Evolutionary conservation across 2,888 invertebrate species (phyloP), one percentile per base, ranked within the genome.

Genomic region (Drosophila testacea): DNA sequence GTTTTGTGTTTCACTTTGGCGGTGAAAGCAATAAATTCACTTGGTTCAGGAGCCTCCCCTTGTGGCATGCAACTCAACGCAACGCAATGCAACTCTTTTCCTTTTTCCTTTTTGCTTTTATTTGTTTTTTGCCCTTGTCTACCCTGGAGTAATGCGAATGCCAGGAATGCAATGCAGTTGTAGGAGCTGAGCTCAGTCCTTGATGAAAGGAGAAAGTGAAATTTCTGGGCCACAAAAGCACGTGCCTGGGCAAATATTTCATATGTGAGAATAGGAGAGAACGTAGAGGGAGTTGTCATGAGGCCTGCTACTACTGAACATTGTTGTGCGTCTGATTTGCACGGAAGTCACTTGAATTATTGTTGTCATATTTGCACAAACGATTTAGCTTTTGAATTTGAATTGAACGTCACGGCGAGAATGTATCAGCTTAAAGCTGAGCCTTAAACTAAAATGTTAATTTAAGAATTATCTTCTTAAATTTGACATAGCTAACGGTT

Each of bases 1-100:
- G 81, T 83, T 84, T 88, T 86, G 81, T 86, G 81, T 86, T 84
- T 84, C 79, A 81, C 86, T 81, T 83, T 79, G 77, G 70, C 81
- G 71, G 77, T 69, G 70, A 79, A 69, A 73, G 88, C 84, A 86
- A 84, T 84, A 84, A 88, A 84, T 84, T 88, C 72, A 81, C 73
- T 77, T 77, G 77, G 39, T 63, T 59, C 60, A 46, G 38, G 44
- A 66, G 63, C 38, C 52, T 60, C 67, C 48, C 55, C 57, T 55
- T 63, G 57, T 56, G 63, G 56, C 65, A 28, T 71, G 80, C 73
- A 73, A 47, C 41, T 3, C 42, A 55, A 51, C 41, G 6, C 41
- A 54, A 34, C 38, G 30, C 42, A 55, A 34, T 10, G 32, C 48
- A 48, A 34, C 48, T 48, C 48, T 48, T 48, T 48, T 34, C 32